Base-by-base conservation (phyloP, 2,888 invertebrate genomes). In the Orthonychiurus folsomi region DNA sequence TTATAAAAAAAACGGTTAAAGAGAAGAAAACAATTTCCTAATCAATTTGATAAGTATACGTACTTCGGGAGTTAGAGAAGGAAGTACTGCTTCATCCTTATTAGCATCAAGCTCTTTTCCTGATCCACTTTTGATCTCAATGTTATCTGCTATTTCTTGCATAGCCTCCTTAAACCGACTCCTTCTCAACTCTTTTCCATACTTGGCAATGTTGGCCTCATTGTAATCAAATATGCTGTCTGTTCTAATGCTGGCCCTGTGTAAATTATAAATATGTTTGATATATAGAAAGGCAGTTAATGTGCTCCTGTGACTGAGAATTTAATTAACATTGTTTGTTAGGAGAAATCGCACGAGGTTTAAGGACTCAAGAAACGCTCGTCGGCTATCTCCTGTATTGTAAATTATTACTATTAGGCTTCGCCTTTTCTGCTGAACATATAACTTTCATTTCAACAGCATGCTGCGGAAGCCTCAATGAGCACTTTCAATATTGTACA, bases 151-250 rank as follows among this genome's bases (percentile, higher is more conserved):
- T 64, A 95, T 90, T 78, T 95, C 88, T 74, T 85, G 84, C 21
- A 95, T 83, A 0, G 93, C 95, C 74, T 93, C 91, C 64, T 87
- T 88, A 76, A 89, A 95, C 77, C 84, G 87, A 18, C 48, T 56
- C 63, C 87, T 86, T 47, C 89, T 81, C 76, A 91, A 92, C 69
- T 87, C 83, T 75, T 88, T 91, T 59, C 83, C 83, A 77, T 85
- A 89, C 78, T 86, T 90, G 71, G 82, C 85, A 78, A 89, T 89
- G 73, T 86, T 85, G 74, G 88, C 88, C 0, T 83, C 81, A 75
- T 92, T 68, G 55, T 69, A 95, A 60, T 86, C 86, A 75, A 85
- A 92, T 23, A 95, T 81, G 79, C 93, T 93, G 76, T 93, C 93
- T 0, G 86, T 80, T 74, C 89, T 88, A 85, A 88, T 68, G 21